Conservation (phyloP, 2,888 invertebrate genomes). For the Alloscopus bannaensis region DNA sequence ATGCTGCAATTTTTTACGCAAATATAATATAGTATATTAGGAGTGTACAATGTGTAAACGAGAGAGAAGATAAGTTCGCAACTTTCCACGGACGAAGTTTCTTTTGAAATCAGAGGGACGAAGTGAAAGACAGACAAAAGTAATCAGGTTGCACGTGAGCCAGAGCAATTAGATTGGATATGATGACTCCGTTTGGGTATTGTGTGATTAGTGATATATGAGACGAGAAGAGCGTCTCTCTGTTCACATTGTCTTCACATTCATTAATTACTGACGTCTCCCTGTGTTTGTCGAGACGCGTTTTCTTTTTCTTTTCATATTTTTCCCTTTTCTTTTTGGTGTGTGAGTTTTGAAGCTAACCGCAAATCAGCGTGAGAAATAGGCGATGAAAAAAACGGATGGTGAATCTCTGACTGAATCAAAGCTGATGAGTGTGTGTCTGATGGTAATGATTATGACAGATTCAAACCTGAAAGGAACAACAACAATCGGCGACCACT, state of each 20-base stretch:
- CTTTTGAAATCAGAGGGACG: neutral
- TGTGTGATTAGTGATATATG: neutral
- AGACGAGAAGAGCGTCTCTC: neutral
- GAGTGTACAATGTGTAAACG: slow-evolving; percentile 9
- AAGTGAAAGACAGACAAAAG: slow-evolving; percentile 5
- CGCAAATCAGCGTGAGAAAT: too few relatives aligned
- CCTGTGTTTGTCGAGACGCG: neutral
- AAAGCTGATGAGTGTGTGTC: too few relatives aligned
- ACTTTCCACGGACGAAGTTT: neutral
- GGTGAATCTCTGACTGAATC: too few relatives aligned
- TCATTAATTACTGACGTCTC: slow-evolving; percentile 51
- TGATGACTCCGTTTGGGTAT: slow-evolving; percentile 7
- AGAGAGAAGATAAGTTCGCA: neutral
- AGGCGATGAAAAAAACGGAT: too few relatives aligned
- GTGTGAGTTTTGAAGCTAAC: too few relatives aligned
- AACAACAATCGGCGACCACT: slow-evolving; percentile 69
- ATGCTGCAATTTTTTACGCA: neutral
- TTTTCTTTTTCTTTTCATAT: neutral
- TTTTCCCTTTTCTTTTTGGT: neutral
- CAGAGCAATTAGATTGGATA: slow-evolving; percentile 13
- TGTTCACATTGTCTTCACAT: slow-evolving; percentile 26
- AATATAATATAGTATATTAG: too few relatives aligned
- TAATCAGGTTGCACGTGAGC: slow-evolving; percentile 61
- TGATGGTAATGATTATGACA: slow-evolving; percentile 42
- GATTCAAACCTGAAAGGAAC: slow-evolving; percentile 72